Percentiles rank a stretch among this genome's conserved stretches.
Conservation (phyloP, 2,888 invertebrate species). For the Thymelicus lineola region DNA sequence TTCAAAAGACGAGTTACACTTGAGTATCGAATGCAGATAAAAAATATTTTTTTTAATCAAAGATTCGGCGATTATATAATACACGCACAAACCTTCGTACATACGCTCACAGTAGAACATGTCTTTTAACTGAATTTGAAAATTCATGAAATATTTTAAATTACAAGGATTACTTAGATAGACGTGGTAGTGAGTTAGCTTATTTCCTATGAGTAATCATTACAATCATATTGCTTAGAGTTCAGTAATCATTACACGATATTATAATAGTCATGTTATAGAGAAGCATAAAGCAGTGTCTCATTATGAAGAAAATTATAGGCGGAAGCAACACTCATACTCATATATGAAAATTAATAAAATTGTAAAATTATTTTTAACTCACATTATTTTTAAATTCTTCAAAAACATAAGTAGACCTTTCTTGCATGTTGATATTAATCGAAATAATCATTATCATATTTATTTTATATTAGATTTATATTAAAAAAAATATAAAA, state of each 20-base stretch:
- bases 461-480: too few relatives aligned
- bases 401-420: too few relatives aligned
- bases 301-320: slow-evolving; percentile 20
- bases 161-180: slow-evolving; percentile 44
- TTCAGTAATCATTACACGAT: slow-evolving; percentile 57
- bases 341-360: too few relatives aligned
- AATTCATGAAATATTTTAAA: slow-evolving; percentile 11
- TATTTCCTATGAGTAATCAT: slow-evolving; percentile 56
- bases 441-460: too few relatives aligned
- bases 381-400: too few relatives aligned
- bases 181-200: slow-evolving; percentile 54
- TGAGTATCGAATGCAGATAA: neutral
- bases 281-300: slow-evolving; percentile 54
- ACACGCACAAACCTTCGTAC: neutral
- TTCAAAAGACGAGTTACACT: slow-evolving; percentile 2
- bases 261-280: slow-evolving; percentile 51
- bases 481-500: too few relatives aligned
- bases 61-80: neutral
- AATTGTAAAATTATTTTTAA: too few relatives aligned
- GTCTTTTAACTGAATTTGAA: neutral
- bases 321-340: neutral
- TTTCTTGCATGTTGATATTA: too few relatives aligned
- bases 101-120: neutral
- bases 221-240: slow-evolving; percentile 74
- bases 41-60: neutral